Conservation (phyloP, 1,140 invertebrate genomes). For the Drosophila parvula region DNA sequence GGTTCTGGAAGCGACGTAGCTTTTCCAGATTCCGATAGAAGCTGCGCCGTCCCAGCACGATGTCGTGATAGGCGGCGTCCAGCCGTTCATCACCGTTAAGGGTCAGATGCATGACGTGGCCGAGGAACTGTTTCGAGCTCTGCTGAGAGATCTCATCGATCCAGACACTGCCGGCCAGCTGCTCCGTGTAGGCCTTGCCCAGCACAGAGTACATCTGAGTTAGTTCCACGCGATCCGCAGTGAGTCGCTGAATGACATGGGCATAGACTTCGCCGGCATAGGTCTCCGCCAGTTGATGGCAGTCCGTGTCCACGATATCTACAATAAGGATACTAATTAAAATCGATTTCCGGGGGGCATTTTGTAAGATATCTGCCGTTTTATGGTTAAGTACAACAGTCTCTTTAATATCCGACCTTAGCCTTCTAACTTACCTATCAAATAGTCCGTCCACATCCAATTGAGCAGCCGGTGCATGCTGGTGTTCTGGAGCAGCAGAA, state of each 20-base stretch:
- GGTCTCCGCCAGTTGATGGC: conserved; percentile 60
- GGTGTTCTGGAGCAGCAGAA: conserved; percentile 68
- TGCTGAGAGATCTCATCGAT: conserved; percentile 77
- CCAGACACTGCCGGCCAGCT: conserved; percentile 61
- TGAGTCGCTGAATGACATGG: conserved; percentile 64
- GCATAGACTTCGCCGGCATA: conserved; percentile 68
- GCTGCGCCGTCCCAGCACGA: conserved; percentile 58
- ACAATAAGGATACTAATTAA: background rate
- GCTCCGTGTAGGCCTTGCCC: conserved; percentile 57
- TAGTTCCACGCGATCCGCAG: conserved; percentile 55
- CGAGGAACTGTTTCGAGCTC: conserved; percentile 63
- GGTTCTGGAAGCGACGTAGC: conserved; percentile 53
- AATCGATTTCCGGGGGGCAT: background rate
- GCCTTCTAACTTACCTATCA: conserved; percentile 65
- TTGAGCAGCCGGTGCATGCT: conserved; percentile 71
- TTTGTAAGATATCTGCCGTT: background rate
- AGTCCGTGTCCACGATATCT: conserved; percentile 62
- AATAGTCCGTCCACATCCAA: conserved; percentile 79
- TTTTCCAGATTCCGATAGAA: conserved; percentile 80
- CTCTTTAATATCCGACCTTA: background rate
- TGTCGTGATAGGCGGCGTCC: conserved; percentile 48
- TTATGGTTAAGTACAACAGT: too few species aligned
- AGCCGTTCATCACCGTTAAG: conserved; percentile 69
- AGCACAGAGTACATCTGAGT: conserved; percentile 69
- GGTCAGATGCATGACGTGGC: conserved; percentile 65